phyloP scores from a whole-genome alignment of 2,797 vertebrate genomes.

The Valencia hispanica region DNA sequence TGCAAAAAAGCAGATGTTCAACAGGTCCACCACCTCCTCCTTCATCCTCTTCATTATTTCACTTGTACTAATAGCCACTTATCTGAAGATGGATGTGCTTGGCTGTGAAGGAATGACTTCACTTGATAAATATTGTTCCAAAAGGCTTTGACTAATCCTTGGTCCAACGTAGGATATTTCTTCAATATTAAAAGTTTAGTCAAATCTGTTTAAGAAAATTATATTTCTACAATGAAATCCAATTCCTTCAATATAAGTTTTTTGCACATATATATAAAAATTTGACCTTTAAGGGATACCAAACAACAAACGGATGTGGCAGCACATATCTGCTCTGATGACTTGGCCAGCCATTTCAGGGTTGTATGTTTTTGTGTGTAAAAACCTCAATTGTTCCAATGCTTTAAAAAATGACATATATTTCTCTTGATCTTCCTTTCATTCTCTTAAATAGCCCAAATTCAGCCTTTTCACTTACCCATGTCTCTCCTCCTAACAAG shows the following conservation, averaged over 20 bases:
- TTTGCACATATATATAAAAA: background rate
- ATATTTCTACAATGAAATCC: background rate
- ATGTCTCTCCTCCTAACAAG: constrained; percentile 57
- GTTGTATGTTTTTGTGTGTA: constrained; percentile 13
- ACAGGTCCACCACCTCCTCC: constrained; percentile 63
- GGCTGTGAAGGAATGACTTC: constrained; percentile 70
- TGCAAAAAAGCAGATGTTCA: constrained; percentile 77
- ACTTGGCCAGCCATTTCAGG: constrained; percentile 26
- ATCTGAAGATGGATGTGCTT: constrained; percentile 59
- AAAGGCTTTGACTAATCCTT: constrained; percentile 25
- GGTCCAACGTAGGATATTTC: background rate
- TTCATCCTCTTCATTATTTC: constrained; percentile 63
- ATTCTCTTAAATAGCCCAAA: constrained; percentile 51
- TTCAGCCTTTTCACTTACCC: constrained; percentile 35
- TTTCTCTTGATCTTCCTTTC: constrained; percentile 20
- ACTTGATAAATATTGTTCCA: constrained; percentile 59
- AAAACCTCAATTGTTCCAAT: constrained; percentile 14
- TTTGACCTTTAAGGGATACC: constrained; percentile 18
- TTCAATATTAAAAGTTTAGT: background rate
- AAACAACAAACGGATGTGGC: constrained; percentile 44
- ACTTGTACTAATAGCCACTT: constrained; percentile 70
- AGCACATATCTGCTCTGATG: constrained; percentile 22
- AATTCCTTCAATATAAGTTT: background rate
- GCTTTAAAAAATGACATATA: constrained; percentile 19
- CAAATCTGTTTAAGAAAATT: background rate